Base-by-base conservation (phyloP, 2,113 vertebrate genomes). In the Hippocampus barbouri region DNA sequence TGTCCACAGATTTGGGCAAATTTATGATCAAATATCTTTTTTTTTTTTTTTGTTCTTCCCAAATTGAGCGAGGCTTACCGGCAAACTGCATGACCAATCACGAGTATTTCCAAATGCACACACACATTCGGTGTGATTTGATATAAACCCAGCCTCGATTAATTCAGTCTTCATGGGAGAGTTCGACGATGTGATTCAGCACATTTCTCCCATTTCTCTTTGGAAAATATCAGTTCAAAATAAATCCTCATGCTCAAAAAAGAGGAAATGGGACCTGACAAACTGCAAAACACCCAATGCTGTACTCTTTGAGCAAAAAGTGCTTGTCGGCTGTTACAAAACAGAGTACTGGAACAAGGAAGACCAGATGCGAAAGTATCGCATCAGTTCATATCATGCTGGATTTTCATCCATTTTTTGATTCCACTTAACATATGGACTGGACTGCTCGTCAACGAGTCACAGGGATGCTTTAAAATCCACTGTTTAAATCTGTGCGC, bases 401-500 rank as follows among this genome's bases (percentile, higher is more conserved):
- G 49, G 18, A 51, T 51, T 51, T 51, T 18, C 6, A 51, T 18
- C 49, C 49, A 51, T 51, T 51, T 51, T 51, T 51, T 7, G 2
- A 20, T 51, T 12, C 43, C 10, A 11, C 1, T 45, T 45, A 45
- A 51, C 34, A 38, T 38, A 6, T 38, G 34, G 5, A 38, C 23
- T 25, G 9, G 56, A 57, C 9, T 57, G 8, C 11, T 59, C 23
- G 14, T 27, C 15, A 61, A 16, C 27, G 15, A 14, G 23, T 30
- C 57, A 0, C 23, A 60, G 51, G 25, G 25, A 25, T 25, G 25
- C 25, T 1, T 2, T 34, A 4, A 30, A 61, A 61, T 20, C 59
- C 8, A 34, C 15, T 61, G 59, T 61, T 34, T 16, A 85, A 82
- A 80, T 77, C 76, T 69, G 47, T 81, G 72, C 74, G 72, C 68